Evolutionary conservation across 1,140 invertebrate genomes (phyloP), one percentile per base, ranked within the genome.

Genomic region (Drosophila malerkotliana): DNA sequence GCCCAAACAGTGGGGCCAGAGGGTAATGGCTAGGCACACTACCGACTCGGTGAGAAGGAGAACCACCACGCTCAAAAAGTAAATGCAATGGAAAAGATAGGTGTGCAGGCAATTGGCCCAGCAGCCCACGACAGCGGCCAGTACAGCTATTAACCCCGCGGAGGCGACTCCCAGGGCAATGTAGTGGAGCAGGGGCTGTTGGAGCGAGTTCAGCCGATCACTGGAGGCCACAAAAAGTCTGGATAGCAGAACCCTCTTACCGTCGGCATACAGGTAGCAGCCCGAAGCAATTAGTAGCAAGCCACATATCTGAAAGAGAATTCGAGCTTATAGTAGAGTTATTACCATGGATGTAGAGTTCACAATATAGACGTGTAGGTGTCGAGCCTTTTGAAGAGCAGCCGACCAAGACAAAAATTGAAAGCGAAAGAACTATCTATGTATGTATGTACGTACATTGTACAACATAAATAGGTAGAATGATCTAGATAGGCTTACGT

Each of bases 1-100:
- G 26, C 96, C 96, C 44, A 97, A 83, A 82, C 96, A 95, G 64
- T 96, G 94, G 7, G 96, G 96, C 94, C 96, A 97, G 18, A 96
- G 93, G n/a, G 95, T 94, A 1, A 95, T 95, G 21, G 96, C 87
- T 28, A 96, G 93, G 41, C 96, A 96, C 0, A 95, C 92, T 1
- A 94, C 94, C 44, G 95, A 95, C 91, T 97, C 95, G 12, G 94
- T 94, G 30, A 97, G 67, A 1, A 97, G 91, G 4, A 97, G 92
- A 2, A 95, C 73, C 32, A 96, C 92, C 6, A 97, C 94, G 30
- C 95, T 91, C 34, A 96, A 87, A 55, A 97, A 95, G 83, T 97
- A 97, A 94, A 94, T 91, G 59, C 94, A 94, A 14, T 96, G 92
- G 45, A 96, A 93, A 81, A 94, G 94, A 75, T 95, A 95, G 82